phyloP scores from a whole-genome alignment of 2,797 vertebrate genomes.

The Tiaroga cobitis region DNA sequence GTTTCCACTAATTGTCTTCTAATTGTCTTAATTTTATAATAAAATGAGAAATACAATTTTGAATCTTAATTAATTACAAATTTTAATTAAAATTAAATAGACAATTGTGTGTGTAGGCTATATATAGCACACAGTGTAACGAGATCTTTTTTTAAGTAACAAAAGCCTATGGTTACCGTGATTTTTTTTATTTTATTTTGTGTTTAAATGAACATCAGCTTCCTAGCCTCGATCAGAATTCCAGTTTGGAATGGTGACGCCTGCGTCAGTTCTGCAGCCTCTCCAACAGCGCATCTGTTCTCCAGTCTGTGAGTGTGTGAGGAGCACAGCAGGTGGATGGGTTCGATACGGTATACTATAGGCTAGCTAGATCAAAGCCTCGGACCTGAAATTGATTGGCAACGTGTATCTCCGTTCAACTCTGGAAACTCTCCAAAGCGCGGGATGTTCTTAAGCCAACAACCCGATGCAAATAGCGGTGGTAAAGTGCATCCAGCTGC shows the following conservation, averaged over 20 bases:
- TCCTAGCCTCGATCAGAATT: constrained; percentile 12
- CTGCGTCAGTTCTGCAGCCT: constrained; percentile 34
- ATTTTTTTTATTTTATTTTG: no score
- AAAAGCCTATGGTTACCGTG: no score
- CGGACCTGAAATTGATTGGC: constrained; percentile 64
- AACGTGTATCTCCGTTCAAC: constrained; percentile 48
- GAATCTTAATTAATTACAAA: no score
- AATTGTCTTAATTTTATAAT: no score
- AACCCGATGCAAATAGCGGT: neutral
- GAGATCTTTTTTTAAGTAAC: neutral
- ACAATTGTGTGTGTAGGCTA: no score
- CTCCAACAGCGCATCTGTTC: constrained; percentile 58
- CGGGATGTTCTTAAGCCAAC: constrained; percentile 56
- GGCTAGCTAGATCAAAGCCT: constrained; percentile 71
- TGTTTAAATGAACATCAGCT: neutral
- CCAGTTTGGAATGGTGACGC: constrained; percentile 57
- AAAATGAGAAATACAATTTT: no score
- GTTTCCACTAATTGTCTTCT: no score
- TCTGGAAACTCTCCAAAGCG: constrained; percentile 63
- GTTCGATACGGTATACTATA: constrained; percentile 45
- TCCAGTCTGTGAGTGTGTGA: constrained; percentile 51
- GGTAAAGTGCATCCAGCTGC: constrained; percentile 3
- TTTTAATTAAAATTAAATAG: no score
- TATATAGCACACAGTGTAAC: no score
- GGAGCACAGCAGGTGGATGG: constrained; percentile 62